phyloP scores from a whole-genome alignment of 2,113 vertebrate genomes.

The Platysternon megacephalum region DNA sequence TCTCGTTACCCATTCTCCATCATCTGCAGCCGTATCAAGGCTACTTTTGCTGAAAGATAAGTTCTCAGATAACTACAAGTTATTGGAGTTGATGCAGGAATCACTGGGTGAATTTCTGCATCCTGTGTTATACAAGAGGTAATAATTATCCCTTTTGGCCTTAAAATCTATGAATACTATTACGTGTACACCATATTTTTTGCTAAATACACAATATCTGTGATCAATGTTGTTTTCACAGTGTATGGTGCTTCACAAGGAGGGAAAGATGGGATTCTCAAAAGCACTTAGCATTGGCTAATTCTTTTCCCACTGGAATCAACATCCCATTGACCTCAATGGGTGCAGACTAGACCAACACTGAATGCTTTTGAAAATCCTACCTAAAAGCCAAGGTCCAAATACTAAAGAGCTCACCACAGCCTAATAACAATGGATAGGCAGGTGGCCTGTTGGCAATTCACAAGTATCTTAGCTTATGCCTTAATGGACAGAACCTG shows the following conservation, averaged over 20 bases:
- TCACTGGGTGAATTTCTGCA: neutral
- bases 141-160: neutral
- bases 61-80: neutral
- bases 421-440: fast-evolving
- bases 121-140: neutral
- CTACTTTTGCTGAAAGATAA: neutral
- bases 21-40: neutral
- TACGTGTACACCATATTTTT: neutral
- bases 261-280: neutral
- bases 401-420: neutral
- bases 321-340: neutral
- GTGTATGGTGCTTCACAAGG: neutral
- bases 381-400: neutral
- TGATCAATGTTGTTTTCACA: neutral
- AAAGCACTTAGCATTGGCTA: neutral
- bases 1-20: neutral
- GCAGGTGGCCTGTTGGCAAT: neutral
- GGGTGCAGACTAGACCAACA: neutral
- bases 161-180: neutral
- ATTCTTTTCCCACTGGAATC: neutral
- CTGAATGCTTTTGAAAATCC: neutral
- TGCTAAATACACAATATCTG: slow-evolving; percentile 20
- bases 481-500: neutral
- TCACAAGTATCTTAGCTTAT: neutral
- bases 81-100: neutral